Conservation (phyloP, 2,113 vertebrate genomes). For the Cephalopterus ornatus region DNA sequence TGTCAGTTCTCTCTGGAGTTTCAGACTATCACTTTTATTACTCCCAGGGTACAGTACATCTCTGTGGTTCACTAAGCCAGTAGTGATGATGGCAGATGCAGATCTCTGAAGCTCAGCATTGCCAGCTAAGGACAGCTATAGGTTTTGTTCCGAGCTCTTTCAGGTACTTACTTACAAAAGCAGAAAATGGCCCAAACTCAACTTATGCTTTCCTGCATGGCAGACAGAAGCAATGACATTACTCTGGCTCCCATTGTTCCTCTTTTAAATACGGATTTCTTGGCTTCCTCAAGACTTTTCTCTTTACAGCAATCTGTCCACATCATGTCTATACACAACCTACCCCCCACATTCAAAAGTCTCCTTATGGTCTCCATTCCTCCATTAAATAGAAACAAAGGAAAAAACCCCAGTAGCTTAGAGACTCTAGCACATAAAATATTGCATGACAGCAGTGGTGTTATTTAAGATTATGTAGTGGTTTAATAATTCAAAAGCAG, state of each 20-base stretch:
- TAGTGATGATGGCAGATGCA: background rate
- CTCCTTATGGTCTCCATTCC: background rate
- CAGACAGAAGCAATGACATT: background rate
- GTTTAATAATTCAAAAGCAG: constrained; percentile 75
- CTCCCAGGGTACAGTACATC: background rate
- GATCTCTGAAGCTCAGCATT: background rate
- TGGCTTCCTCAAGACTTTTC: background rate
- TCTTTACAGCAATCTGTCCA: background rate
- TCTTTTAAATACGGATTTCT: background rate
- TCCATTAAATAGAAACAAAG: background rate
- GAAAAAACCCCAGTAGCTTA: background rate
- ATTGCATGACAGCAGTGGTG: constrained; percentile 61
- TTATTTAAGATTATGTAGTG: constrained; percentile 72
- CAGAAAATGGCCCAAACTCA: background rate
- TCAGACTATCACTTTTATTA: background rate
- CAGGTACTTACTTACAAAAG: background rate
- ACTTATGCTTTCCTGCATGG: background rate
- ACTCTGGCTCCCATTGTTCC: background rate
- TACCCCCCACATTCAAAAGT: background rate
- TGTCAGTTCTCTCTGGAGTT: background rate
- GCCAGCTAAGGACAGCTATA: background rate
- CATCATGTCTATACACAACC: background rate
- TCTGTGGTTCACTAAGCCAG: background rate
- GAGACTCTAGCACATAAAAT: constrained; percentile 43
- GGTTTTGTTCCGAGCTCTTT: background rate